These are phyloP conservation scores for Silurus asotus DNA, from an alignment of 2,113 vertebrate species.

Conservation along the genomic window DNA sequence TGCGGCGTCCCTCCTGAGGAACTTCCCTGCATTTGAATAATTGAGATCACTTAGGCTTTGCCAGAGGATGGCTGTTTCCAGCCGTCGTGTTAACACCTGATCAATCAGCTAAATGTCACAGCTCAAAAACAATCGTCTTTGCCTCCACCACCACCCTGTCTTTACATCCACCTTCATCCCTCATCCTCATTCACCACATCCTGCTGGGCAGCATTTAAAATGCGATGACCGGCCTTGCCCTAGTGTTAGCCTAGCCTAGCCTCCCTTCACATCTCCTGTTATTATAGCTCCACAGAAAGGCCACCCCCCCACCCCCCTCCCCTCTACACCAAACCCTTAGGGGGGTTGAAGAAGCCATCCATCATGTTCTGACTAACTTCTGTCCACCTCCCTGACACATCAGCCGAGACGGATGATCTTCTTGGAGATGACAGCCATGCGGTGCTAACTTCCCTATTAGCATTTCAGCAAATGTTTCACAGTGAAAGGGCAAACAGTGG, in stretches of 20 bases:
- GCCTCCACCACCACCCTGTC: slow-evolving; percentile 40
- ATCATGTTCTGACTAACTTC: slow-evolving; percentile 75
- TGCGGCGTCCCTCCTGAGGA: slow-evolving; percentile 61
- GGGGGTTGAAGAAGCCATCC: slow-evolving; percentile 63
- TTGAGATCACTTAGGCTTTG: slow-evolving; percentile 63
- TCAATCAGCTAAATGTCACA: slow-evolving; percentile 66
- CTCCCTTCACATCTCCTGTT: slow-evolving; percentile 31
- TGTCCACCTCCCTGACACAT: slow-evolving; percentile 69
- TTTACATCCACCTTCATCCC: slow-evolving; percentile 30
- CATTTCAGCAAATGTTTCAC: slow-evolving; percentile 53
- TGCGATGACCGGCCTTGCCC: slow-evolving; percentile 62
- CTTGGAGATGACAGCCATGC: slow-evolving; percentile 62
- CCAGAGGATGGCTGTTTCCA: slow-evolving; percentile 62
- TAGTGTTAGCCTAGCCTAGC: slow-evolving; percentile 36
- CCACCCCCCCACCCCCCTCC: slow-evolving; percentile 28
- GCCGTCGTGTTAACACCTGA: slow-evolving; percentile 67
- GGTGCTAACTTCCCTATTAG: slow-evolving; percentile 65
- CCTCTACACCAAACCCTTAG: slow-evolving; percentile 35
- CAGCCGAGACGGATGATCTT: slow-evolving; percentile 67
- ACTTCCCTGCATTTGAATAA: slow-evolving; percentile 70
- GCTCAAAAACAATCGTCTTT: slow-evolving; percentile 49
- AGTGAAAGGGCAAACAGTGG: slow-evolving; percentile 21
- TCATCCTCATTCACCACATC: slow-evolving; percentile 23
- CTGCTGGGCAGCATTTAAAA: slow-evolving; percentile 67
- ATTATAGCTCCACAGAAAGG: slow-evolving; percentile 43